Evolutionary conservation across 2,888 invertebrate species (phyloP), one percentile per base, ranked within the genome.

Genomic region (Zele albiditarsus): DNA sequence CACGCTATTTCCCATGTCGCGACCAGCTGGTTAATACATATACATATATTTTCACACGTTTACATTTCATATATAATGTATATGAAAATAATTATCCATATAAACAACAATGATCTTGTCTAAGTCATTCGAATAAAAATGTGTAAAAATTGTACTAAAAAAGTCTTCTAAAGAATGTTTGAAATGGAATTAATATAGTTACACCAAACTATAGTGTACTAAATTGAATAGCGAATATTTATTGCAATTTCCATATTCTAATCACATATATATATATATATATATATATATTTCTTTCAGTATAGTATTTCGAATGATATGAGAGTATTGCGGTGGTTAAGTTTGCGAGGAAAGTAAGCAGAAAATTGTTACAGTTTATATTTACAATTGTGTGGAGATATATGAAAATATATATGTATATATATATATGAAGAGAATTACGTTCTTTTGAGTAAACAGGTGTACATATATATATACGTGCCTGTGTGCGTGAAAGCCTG

Each of bases 21-120:
- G 81, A 80, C 81, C 85, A 84, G 81, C 84, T 83, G 84, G 79
- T 78, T 77, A 80, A 79, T 73, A 66, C n/a, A n/a, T 65, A 63
- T 66, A 62, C 31, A 62, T 31, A 46, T n/a, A 46, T 31, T n/a
- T 31, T 28, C 31, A 31, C 28, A 27, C 62, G 2, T 31, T 28
- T 31, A 27, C 25, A 16, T 28, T 14, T 25, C 16, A 20, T 12
- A 46, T 46, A 3, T 14, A 16, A 46, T 8, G 8, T 10, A 14
- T 14, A 14, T 42, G 12, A 3, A 10, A n/a, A 46, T 46, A 46
- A n/a, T 46, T 42, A 42, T 42, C 3, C 42, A 12, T 14, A 42
- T 42, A 42, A 10, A 42, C 3, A 12, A 42, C 10, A 42, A 14
- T 42, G 8, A 31, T 8, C 31, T 31, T 8, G 8, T 6, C 31